These are phyloP conservation scores for Lynx canadensis DNA, from an alignment of 2,113 vertebrate species.

Conservation along the genomic window DNA sequence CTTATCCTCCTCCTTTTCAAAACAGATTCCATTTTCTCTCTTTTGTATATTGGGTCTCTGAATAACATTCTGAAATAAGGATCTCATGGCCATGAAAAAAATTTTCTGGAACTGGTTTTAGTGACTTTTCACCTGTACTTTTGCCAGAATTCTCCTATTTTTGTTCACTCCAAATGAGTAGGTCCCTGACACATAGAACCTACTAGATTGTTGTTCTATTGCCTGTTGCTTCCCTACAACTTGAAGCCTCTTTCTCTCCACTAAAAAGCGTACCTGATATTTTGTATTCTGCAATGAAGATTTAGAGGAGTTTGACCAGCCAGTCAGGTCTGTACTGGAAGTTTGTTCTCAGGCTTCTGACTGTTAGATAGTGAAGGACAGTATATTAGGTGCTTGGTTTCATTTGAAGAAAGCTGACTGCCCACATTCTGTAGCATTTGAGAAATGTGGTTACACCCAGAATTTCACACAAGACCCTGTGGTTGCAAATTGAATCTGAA, in stretches of 20 bases:
- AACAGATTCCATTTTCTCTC: background rate
- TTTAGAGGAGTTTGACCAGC: background rate
- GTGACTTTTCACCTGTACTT: background rate
- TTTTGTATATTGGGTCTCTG: background rate
- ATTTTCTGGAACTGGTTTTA: background rate
- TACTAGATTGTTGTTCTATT: background rate
- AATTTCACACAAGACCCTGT: slow-evolving; percentile 37
- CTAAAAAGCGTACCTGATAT: background rate
- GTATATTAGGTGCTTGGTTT: background rate
- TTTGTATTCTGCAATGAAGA: background rate
- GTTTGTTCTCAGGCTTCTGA: background rate
- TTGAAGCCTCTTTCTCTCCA: background rate
- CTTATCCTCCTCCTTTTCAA: background rate
- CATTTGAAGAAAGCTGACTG: slow-evolving; percentile 4
- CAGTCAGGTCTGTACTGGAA: background rate
- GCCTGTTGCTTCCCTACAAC: background rate
- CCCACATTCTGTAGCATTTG: slow-evolving; percentile 18
- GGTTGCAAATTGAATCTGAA: slow-evolving; percentile 8
- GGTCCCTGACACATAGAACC: background rate
- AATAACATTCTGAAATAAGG: slow-evolving; percentile 2
- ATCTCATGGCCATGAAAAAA: background rate
- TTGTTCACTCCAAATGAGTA: background rate
- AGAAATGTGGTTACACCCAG: slow-evolving; percentile 59
- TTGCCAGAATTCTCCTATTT: background rate
- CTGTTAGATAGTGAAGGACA: background rate